A percentile compares a stretch with the other conserved stretches of the same genome.
Conservation (phyloP, 2,888 invertebrate genomes). For the Andrena bucephala region DNA sequence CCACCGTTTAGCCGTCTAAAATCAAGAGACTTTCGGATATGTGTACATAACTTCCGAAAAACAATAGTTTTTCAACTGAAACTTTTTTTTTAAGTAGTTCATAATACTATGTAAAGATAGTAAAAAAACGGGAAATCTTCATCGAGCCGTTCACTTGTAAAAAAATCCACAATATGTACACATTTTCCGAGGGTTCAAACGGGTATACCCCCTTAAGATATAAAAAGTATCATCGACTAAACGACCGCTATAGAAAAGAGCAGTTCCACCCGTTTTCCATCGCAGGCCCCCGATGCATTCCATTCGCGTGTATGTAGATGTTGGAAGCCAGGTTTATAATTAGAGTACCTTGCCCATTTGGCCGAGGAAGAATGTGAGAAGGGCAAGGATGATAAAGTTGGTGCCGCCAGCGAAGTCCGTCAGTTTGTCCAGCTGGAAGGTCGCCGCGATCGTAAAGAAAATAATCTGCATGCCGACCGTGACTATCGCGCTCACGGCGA, state of each 20-base stretch:
- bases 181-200: no score
- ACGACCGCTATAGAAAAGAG: not conserved
- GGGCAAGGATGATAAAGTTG: constrained; percentile 95
- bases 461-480: constrained; percentile 94
- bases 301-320: not conserved
- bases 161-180: no score
- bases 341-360: constrained; percentile 90
- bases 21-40: no score
- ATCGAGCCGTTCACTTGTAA: no score
- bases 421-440: constrained; percentile 95
- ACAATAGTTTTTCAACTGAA: no score
- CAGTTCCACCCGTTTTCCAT: not conserved
- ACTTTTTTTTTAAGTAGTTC: no score
- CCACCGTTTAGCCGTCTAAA: no score
- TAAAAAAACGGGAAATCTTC: no score
- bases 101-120: no score
- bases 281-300: not conserved
- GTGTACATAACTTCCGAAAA: no score
- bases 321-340: constrained; percentile 37
- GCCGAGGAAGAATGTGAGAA: constrained; percentile 94
- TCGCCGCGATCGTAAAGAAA: constrained; percentile 94
- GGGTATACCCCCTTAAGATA: not conserved
- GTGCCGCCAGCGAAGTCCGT: constrained; percentile 97
- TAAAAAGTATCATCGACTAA: constrained; percentile 5
- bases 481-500: constrained; percentile 94